A percentile compares a stretch with the other conserved stretches of the same genome.
These are phyloP conservation scores for Pseudomyrmex cubaensis DNA, from an alignment of 1,140 invertebrate genomes.

Conservation along the genomic window DNA sequence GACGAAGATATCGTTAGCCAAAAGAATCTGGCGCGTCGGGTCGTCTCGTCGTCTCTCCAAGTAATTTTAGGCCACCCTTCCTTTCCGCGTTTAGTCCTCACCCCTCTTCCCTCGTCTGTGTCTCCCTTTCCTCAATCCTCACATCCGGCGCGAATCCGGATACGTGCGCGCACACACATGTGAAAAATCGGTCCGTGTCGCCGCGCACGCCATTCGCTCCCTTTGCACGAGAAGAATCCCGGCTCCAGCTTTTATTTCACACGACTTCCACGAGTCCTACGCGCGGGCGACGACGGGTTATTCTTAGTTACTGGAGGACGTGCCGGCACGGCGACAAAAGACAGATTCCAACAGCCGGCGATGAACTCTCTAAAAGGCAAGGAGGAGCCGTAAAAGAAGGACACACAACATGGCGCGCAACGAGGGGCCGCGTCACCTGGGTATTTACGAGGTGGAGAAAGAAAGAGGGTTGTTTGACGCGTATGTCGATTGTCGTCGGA, in stretches of 20 bases:
- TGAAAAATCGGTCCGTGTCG: not conserved
- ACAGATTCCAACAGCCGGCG: slow-evolving; percentile 68
- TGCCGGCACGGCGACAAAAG: slow-evolving; percentile 64
- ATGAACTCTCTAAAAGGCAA: slow-evolving; percentile 67
- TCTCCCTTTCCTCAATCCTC: slow-evolving; percentile 52
- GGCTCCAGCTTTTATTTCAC: slow-evolving; percentile 64
- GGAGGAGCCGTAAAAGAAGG: slow-evolving; percentile 51
- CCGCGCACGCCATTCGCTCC: not conserved
- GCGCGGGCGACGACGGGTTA: slow-evolving; percentile 42
- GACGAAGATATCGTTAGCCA: slow-evolving; percentile 61
- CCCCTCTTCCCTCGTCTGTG: not conserved
- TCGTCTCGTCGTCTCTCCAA: slow-evolving; percentile 48
- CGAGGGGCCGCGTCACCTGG: slow-evolving; percentile 37
- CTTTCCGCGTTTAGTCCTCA: slow-evolving; percentile 44
- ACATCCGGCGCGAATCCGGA: slow-evolving; percentile 63
- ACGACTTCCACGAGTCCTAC: slow-evolving; percentile 28
- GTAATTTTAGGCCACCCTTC: slow-evolving; percentile 71
- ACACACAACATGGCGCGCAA: slow-evolving; percentile 19
- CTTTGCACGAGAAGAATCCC: slow-evolving; percentile 4
- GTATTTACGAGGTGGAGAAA: slow-evolving; percentile 65
- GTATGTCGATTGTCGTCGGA: slow-evolving; percentile 54
- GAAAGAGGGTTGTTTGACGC: slow-evolving; percentile 16
- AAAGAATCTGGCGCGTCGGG: slow-evolving; percentile 54
- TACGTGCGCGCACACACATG: not conserved
- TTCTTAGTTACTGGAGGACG: slow-evolving; percentile 56